These are phyloP conservation scores for Girardinichthys multiradiatus DNA, from an alignment of 2,113 vertebrate genomes.

Conservation along the genomic window DNA sequence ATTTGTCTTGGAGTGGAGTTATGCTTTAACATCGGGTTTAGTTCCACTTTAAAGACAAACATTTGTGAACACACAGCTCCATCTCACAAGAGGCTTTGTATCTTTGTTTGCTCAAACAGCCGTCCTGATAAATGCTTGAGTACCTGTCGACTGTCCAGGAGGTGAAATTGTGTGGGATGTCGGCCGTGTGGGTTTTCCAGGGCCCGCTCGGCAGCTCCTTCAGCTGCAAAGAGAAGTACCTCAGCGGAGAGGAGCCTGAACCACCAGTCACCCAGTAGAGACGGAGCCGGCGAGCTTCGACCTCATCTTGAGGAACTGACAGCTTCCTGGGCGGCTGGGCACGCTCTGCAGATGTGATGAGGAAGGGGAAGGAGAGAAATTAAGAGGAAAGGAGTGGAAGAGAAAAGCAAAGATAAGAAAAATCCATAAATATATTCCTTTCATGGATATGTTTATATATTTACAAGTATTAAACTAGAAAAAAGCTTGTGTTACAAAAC, in stretches of 20 bases:
- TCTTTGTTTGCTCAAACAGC: neutral
- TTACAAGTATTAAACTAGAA: neutral
- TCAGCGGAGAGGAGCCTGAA: constrained; percentile 89
- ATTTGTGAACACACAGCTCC: too few relatives aligned
- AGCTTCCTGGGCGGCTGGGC: constrained; percentile 89
- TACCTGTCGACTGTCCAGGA: constrained; percentile 87
- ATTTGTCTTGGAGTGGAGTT: too few relatives aligned
- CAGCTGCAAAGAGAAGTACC: constrained; percentile 91
- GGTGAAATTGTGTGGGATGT: constrained; percentile 87
- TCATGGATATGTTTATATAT: neutral
- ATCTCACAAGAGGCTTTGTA: neutral
- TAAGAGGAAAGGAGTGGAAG: neutral
- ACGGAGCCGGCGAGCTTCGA: constrained; percentile 84
- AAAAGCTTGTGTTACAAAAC: too few relatives aligned
- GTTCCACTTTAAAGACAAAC: too few relatives aligned
- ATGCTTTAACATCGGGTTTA: too few relatives aligned
- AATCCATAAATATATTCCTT: neutral
- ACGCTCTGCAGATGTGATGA: constrained; percentile 80
- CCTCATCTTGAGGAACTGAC: constrained; percentile 83
- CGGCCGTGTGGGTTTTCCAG: constrained; percentile 88
- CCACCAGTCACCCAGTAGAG: constrained; percentile 89
- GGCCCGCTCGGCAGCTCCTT: constrained; percentile 83
- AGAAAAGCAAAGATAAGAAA: neutral
- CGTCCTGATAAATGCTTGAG: neutral
- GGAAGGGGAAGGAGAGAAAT: neutral